Conservation (phyloP, 53 echinoderm and acorn worm genomes). For the Pentamera pediparva region DNA sequence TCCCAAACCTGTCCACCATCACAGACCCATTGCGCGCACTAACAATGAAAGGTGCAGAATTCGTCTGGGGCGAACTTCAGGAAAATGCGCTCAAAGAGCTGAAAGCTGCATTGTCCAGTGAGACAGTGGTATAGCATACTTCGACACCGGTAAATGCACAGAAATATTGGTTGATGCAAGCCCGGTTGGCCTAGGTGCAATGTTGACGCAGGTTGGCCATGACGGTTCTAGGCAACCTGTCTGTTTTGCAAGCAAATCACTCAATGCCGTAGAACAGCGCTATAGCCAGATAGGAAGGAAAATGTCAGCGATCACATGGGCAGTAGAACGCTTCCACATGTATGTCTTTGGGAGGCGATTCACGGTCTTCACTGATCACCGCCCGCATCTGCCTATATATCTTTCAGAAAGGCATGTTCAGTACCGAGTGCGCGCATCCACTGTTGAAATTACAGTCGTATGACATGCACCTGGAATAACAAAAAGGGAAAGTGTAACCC, state of each 20-base stretch:
- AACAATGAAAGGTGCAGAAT: constrained; percentile 27
- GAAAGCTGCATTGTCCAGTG: too few species aligned
- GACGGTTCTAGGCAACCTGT: too few species aligned
- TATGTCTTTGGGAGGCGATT: constrained; percentile 54
- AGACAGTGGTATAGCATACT: constrained; percentile 45
- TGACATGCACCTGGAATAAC: too few species aligned
- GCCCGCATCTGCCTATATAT: constrained; percentile 42
- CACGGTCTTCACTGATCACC: constrained; percentile 57
- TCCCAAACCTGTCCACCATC: constrained; percentile 50
- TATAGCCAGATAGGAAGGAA: constrained; percentile 44
- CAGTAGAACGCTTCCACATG: constrained; percentile 42
- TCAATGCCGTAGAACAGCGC: constrained; percentile 49
- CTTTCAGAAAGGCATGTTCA: constrained; percentile 34
- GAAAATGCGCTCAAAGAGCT: constrained; percentile 34
- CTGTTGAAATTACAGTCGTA: too few species aligned
- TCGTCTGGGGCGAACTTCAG: constrained; percentile 39
- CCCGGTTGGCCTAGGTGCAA: too few species aligned
- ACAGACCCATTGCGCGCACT: too few species aligned
- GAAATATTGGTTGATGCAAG: constrained; percentile 47
- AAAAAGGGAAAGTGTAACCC: constrained; percentile 51
- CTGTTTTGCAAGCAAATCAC: constrained; percentile 36
- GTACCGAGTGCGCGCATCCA: constrained; percentile 51
- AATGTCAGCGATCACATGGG: constrained; percentile 42
- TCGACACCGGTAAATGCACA: constrained; percentile 41
- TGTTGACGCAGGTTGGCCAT: too few species aligned